Base-by-base conservation (phyloP, 2,888 invertebrate species). In the Liopterus haemorrhoidalis region DNA sequence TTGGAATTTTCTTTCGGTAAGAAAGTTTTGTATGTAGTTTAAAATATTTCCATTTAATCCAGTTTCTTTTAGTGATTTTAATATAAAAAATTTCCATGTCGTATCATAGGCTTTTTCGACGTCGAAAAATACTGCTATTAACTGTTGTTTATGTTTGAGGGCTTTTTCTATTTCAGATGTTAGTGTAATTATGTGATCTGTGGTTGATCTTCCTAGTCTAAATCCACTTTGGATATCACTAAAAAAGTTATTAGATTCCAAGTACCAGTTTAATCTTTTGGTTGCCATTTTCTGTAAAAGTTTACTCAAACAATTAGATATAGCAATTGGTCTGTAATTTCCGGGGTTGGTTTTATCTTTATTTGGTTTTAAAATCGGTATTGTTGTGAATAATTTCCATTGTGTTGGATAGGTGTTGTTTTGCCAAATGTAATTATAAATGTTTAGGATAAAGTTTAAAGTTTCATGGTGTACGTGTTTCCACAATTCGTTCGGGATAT, bases 111-210 rank as follows among this genome's bases (percentile, higher is more conserved):
- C 25, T 25, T 25, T 25, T 25, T 24, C 20, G 6, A 38, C 2
- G 14, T 25, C 25, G 25, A 25, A 12, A 4, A 25, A 48, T 2
- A 52, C 43, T 2, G 46, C 40, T 1, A 43, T 33, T 6, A 36
- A 2, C 42, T 52, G 51, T 39, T 52, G 24, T 5, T 53, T 41
- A 2, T 33, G 14, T 2, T 15, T 27, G n/a, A 48, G 43, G 27
- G 47, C 44, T 1, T 49, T 15, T 21, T 42, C 41, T 11, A 53
- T 47, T 3, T 40, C 16, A 2, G 32, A 38, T 25, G 49, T 38
- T 0, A 53, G n/a, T 12, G 47, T 46, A 2, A 40, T 37, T 1
- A 54, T 41, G 14, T 50, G 46, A 20, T 53, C 48, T 3, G 24
- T 15, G 1, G 39, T 46, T 2, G 48, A 52, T 9, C 28, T 41